Conservation (phyloP, 1,140 invertebrate genomes). For the Ruditapes philippinarum region DNA sequence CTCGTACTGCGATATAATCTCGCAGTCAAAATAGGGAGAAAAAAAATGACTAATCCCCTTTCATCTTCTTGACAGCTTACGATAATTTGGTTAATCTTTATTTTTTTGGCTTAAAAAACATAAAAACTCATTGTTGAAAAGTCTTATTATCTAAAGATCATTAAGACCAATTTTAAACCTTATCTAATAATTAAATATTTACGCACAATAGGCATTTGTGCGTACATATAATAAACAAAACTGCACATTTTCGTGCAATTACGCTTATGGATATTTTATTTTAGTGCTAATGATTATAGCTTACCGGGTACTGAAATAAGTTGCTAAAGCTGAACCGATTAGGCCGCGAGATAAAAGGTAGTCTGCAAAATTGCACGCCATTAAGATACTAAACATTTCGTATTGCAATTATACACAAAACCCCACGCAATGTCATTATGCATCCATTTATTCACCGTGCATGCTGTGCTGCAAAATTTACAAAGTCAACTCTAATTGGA, state of each 20-base stretch:
- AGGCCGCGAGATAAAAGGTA: not conserved
- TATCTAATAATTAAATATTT: not conserved
- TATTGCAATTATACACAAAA: not conserved
- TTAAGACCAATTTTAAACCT: not conserved
- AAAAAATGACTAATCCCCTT: not conserved
- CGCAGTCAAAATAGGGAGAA: not conserved
- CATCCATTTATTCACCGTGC: slow-evolving; percentile 9
- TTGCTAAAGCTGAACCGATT: not conserved
- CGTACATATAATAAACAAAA: not conserved
- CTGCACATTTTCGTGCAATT: not conserved
- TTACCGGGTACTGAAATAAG: not conserved
- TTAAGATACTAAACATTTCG: not conserved
- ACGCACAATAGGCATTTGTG: not conserved
- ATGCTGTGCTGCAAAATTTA: not conserved
- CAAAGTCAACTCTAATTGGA: slow-evolving; percentile 1
- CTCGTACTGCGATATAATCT: not conserved
- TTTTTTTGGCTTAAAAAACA: not conserved
- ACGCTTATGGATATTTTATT: slow-evolving; percentile 2
- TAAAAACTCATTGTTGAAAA: not conserved
- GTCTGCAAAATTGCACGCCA: not conserved
- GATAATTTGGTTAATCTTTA: not conserved
- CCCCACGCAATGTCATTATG: not conserved
- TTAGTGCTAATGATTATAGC: not conserved
- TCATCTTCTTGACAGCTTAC: not conserved
- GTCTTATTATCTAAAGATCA: not conserved